These are phyloP conservation scores for Potamilus streckersoni DNA, from an alignment of 1,140 invertebrate genomes.

Conservation along the genomic window DNA sequence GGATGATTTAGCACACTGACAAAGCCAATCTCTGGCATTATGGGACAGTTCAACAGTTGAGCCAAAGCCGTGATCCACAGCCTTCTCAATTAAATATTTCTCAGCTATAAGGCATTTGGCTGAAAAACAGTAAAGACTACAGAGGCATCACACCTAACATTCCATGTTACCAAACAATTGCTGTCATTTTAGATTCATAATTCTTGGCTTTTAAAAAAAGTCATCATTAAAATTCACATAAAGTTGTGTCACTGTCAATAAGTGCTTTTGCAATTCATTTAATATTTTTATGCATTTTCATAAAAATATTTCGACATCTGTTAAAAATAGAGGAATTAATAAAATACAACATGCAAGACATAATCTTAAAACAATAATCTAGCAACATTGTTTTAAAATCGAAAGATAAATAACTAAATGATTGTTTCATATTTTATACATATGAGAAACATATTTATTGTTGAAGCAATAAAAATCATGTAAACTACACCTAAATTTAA, in stretches of 20 bases:
- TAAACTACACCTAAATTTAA: no score
- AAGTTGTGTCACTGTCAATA: no score
- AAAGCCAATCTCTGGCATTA: slow-evolving; percentile 53
- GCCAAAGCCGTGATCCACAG: slow-evolving; percentile 48
- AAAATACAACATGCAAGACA: no score
- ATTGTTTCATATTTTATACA: neutral
- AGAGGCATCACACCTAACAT: neutral
- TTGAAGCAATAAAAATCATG: no score
- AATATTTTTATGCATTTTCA: no score
- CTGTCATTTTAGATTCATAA: neutral
- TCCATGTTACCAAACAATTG: neutral
- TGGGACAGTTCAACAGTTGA: slow-evolving; percentile 56
- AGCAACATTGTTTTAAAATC: neutral
- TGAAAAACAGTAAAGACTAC: slow-evolving; percentile 30
- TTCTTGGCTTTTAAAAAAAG: neutral
- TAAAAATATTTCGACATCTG: no score
- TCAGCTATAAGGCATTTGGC: slow-evolving; percentile 63
- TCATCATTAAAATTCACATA: no score
- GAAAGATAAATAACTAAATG: neutral
- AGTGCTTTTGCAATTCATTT: no score
- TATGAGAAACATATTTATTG: no score
- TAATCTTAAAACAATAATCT: neutral
- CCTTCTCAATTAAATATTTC: slow-evolving; percentile 57
- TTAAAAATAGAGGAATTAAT: no score
- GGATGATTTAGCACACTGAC: neutral